These are phyloP conservation scores for Baccha elongata DNA, from an alignment of 2,888 invertebrate genomes.

Conservation along the genomic window DNA sequence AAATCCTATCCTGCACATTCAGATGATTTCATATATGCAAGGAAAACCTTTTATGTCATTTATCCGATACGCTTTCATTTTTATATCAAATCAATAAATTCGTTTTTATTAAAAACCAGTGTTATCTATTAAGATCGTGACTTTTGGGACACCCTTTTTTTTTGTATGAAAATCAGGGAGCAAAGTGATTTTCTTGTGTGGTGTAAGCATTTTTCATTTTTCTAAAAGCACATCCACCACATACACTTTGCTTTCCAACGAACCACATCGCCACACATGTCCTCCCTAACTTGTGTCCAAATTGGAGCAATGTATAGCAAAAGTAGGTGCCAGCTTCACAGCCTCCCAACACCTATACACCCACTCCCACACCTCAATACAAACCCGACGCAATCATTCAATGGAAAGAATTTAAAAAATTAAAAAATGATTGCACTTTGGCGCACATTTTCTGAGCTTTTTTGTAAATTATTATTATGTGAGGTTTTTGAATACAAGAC, in stretches of 20 bases:
- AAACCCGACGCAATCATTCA: slow-evolving; percentile 49
- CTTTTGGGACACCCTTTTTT: too few relatives aligned
- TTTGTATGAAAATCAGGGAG: not conserved
- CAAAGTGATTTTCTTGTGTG: slow-evolving; percentile 28
- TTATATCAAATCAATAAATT: too few relatives aligned
- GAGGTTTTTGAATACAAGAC: not conserved
- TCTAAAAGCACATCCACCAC: slow-evolving; percentile 59
- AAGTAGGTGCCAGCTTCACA: not conserved
- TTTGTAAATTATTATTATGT: slow-evolving; percentile 13
- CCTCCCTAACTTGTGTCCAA: slow-evolving; percentile 7
- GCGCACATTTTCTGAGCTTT: slow-evolving; percentile 25
- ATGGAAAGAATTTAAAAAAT: slow-evolving; percentile 57
- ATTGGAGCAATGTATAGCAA: too few relatives aligned
- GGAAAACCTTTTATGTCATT: too few relatives aligned
- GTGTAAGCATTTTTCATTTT: slow-evolving; percentile 58
- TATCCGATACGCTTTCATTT: too few relatives aligned
- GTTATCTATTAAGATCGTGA: too few relatives aligned
- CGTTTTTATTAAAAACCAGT: too few relatives aligned
- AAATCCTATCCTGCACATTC: too few relatives aligned
- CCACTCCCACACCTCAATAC: not conserved
- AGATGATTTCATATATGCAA: too few relatives aligned
- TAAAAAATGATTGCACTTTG: slow-evolving; percentile 63
- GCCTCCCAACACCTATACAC: not conserved
- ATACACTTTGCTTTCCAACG: slow-evolving; percentile 35
- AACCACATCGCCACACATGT: slow-evolving; percentile 16